Evolutionary conservation across 2,888 invertebrate species (phyloP), one percentile per base, ranked within the genome.

Genomic region (Leptopilina syphax): DNA sequence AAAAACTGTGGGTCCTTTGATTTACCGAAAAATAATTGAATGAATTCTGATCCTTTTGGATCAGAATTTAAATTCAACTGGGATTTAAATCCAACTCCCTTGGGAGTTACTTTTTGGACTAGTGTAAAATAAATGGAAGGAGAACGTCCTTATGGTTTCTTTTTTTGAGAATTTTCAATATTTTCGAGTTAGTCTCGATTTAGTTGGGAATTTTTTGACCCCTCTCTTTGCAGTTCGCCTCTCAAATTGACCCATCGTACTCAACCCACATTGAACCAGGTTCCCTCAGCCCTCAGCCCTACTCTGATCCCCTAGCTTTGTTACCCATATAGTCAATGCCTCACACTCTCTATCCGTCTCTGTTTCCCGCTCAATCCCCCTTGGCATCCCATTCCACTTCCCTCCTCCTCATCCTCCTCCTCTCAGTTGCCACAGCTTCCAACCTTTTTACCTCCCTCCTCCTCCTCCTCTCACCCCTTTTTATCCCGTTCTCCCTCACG

Each of bases 361-460:
- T 66, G 65, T 73, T 77, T 81, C 68, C 80, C 81, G 77, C 81
- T 80, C 83, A 76, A 66, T 67, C 67, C 66, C 50, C 65, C 84
- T 84, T 86, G 86, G 87, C 89, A 86, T 85, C 88, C 87, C 88
- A 87, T 86, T 86, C 87, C 86, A 86, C 34, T 73, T 73, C 70
- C 54, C 70, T 18, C 18, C 18, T 18, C 18, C 18, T 18, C 18
- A 18, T 73, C 57, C 77, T 27, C 60, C 77, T 50, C 77, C 65
- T 84, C 85, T 83, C 84, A 82, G 84, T 86, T 86, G 88, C 89
- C 89, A 86, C 89, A 88, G 89, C 89, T 87, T 87, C 88, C 87
- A 88, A 88, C 89, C 88, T 90, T 90, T 89, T 89, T 89, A 88
- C 90, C 89, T 87, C 87, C 85, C 83, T 87, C 85, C 34, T 1